Evolutionary conservation across 2,113 vertebrate genomes (phyloP).

Genomic region (Oryzias curvinotus): DNA sequence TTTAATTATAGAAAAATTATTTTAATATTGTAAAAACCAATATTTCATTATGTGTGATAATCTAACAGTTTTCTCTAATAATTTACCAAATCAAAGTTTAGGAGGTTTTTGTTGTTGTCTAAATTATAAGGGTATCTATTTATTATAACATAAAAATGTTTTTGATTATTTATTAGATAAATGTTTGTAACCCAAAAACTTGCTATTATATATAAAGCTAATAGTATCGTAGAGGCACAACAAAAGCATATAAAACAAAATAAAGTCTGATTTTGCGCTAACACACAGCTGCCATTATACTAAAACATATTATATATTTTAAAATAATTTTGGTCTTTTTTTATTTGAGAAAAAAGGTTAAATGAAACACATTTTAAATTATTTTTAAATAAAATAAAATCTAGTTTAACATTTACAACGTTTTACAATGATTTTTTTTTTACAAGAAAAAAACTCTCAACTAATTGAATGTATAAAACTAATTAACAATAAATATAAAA

Average conservation of each 20-base stretch:
- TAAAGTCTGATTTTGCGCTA: too few species aligned
- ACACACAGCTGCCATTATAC: too few species aligned
- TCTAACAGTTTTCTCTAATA: too few species aligned
- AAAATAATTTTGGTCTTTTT: too few species aligned
- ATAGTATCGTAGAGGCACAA: background rate
- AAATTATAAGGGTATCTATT: too few species aligned
- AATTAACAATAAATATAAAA: background rate
- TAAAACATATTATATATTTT: too few species aligned
- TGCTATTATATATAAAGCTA: background rate
- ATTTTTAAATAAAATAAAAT: background rate
- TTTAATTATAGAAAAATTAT: constrained; percentile 9
- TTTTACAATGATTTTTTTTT: background rate
- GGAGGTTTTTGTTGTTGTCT: too few species aligned
- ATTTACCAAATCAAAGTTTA: too few species aligned
- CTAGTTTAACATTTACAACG: background rate
- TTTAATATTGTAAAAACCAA: constrained; percentile 16
- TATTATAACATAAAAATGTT: constrained; percentile 1
- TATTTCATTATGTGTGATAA: constrained; percentile 1
- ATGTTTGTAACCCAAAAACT: background rate
- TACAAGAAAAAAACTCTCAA: background rate
- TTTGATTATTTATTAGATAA: constrained; percentile 8
- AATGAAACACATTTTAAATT: background rate
- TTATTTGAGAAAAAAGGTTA: too few species aligned
- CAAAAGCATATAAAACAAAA: constrained; percentile 6
- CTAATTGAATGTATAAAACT: background rate